Conservation (phyloP, 2,797 vertebrate genomes). For the Rachycentron canadum region DNA sequence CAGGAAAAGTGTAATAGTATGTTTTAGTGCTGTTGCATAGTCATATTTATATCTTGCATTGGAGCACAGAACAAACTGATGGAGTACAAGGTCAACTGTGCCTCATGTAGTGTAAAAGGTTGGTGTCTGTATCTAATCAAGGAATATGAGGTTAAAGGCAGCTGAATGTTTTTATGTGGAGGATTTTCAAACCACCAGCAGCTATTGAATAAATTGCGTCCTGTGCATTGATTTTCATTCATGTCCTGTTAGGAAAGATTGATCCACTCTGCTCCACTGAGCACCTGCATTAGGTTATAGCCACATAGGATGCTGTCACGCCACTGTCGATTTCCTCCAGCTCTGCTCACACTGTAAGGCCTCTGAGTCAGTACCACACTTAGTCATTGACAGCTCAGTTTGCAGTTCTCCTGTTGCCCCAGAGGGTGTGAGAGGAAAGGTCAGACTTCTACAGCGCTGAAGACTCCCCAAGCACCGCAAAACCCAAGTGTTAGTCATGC, state of each 20-base stretch:
- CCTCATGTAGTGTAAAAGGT: not conserved
- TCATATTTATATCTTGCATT: slow-evolving; percentile 6
- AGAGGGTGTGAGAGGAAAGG: slow-evolving; percentile 63
- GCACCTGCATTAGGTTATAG: slow-evolving; percentile 60
- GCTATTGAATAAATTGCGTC: slow-evolving; percentile 60
- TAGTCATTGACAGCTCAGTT: slow-evolving; percentile 66
- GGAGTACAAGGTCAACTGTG: slow-evolving; percentile 18
- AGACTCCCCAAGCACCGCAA: slow-evolving; percentile 31
- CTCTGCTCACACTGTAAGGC: slow-evolving; percentile 42
- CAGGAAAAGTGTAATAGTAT: slow-evolving; percentile 21
- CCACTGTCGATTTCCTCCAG: slow-evolving; percentile 34
- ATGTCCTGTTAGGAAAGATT: slow-evolving; percentile 69
- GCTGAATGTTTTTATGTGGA: slow-evolving; percentile 16
- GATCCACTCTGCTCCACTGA: slow-evolving; percentile 68
- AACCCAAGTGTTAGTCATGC: slow-evolving; percentile 31
- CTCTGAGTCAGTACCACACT: slow-evolving; percentile 61
- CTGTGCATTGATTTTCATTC: slow-evolving; percentile 79
- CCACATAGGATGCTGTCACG: slow-evolving; percentile 45
- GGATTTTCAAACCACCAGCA: slow-evolving; percentile 36
- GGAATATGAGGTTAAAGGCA: slow-evolving; percentile 38
- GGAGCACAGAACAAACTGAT: not conserved
- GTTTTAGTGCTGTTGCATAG: slow-evolving; percentile 14
- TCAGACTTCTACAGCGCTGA: slow-evolving; percentile 44
- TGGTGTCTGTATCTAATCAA: slow-evolving; percentile 14
- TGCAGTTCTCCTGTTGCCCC: slow-evolving; percentile 48